phyloP scores from a whole-genome alignment of 1,140 invertebrate species.

The Microplitis demolitor region DNA sequence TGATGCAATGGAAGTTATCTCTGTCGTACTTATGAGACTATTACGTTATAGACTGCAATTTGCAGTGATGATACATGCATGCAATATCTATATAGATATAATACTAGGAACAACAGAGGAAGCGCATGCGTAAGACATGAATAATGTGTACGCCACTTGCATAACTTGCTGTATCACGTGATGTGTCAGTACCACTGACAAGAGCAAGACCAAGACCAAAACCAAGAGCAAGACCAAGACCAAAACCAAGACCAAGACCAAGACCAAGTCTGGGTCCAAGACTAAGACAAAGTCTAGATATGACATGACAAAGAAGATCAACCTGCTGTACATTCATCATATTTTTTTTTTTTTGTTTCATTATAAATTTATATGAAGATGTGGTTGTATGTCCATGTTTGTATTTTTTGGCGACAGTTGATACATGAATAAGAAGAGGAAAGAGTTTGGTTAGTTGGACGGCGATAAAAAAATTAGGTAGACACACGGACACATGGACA shows the following conservation, averaged over 20 bases:
- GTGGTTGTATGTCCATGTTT: no score
- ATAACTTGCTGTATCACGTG: slow-evolving; percentile 34
- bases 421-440: no score
- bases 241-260: no score
- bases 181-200: slow-evolving; percentile 1
- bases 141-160: slow-evolving; percentile 42
- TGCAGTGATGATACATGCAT: not conserved
- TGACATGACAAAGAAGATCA: not conserved
- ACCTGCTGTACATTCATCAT: not conserved
- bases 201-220: not conserved
- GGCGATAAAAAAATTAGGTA: not conserved
- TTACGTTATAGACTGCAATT: not conserved
- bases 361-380: no score
- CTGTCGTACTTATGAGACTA: no score
- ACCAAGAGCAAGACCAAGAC: no score
- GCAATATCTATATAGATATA: not conserved
- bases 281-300: not conserved
- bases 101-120: slow-evolving; percentile 21
- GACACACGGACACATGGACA: slow-evolving; percentile 5
- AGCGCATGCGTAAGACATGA: slow-evolving; percentile 41
- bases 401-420: no score
- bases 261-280: no score
- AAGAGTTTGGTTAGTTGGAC: not conserved
- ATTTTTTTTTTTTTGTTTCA: not conserved
- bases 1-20: no score